Evolutionary conservation across 2,888 invertebrate genomes (phyloP).

Genomic region (Nemurella pictetii): DNA sequence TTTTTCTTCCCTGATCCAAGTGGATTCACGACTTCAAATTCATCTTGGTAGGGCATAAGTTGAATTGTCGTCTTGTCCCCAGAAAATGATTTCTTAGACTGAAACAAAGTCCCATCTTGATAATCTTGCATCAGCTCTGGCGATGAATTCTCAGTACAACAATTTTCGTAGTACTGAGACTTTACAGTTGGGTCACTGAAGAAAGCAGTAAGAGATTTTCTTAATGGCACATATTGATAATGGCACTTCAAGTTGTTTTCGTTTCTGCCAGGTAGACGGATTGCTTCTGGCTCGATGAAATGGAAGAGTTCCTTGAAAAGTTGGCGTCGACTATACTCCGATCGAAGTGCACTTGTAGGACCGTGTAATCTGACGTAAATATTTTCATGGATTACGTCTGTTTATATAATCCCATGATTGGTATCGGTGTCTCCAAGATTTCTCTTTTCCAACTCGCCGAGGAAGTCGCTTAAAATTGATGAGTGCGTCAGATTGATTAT

Average conservation of each 20-base stretch:
- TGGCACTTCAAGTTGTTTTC: background rate
- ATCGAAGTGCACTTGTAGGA: too few species aligned
- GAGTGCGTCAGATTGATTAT: too few species aligned
- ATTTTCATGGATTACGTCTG: too few species aligned
- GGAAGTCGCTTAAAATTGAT: too few species aligned
- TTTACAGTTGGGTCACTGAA: constrained; percentile 18
- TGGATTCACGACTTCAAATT: constrained; percentile 19
- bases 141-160: background rate
- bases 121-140: constrained; percentile 1
- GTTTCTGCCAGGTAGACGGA: constrained; percentile 7
- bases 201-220: background rate
- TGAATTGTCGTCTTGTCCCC: background rate
- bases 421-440: too few species aligned
- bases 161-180: constrained; percentile 10
- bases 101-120: constrained; percentile 4
- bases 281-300: too few species aligned
- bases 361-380: too few species aligned
- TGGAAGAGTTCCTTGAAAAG: too few species aligned
- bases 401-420: too few species aligned
- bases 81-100: background rate
- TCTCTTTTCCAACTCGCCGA: too few species aligned
- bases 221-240: constrained; percentile 26
- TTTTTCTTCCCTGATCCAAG: constrained; percentile 7
- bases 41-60: background rate
- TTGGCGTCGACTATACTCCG: too few species aligned